Evolutionary conservation across 64 coral and sea anemone genomes (phyloP).

Genomic region (Trachythela sp.): DNA sequence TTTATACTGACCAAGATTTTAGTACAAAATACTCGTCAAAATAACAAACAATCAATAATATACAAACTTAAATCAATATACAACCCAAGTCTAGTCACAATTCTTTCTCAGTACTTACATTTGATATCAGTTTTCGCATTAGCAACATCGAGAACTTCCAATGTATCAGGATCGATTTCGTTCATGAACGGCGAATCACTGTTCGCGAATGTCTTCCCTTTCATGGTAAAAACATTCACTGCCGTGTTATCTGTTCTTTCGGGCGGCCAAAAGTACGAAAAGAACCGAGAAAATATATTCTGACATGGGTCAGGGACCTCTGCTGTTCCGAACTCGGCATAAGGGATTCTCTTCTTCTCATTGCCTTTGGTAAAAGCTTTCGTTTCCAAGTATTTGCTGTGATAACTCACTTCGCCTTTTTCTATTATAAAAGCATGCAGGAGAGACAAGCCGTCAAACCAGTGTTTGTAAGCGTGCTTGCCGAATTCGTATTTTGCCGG

Average conservation of each 20-base stretch:
- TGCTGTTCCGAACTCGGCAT: constrained; percentile 85
- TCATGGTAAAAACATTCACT: constrained; percentile 66
- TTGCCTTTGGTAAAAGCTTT: constrained; percentile 69
- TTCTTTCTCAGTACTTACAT: no score
- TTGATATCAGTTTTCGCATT: neutral
- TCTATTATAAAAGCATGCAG: constrained; percentile 86
- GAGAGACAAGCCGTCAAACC: constrained; percentile 92
- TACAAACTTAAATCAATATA: no score
- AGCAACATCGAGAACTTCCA: neutral
- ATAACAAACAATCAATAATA: no score
- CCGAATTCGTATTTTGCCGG: constrained; percentile 89
- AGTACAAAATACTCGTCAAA: no score
- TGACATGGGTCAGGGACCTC: constrained; percentile 85
- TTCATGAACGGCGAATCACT: constrained; percentile 68
- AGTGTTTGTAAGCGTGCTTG: constrained; percentile 77
- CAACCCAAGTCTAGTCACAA: no score
- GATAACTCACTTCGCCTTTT: constrained; percentile 79
- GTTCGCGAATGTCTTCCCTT: constrained; percentile 64
- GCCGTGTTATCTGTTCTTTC: constrained; percentile 90
- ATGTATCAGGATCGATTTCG: neutral
- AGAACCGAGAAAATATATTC: constrained; percentile 93
- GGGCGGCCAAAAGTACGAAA: constrained; percentile 82
- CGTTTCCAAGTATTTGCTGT: constrained; percentile 71
- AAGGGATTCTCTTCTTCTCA: constrained; percentile 55
- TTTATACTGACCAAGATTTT: no score